These are phyloP conservation scores for Papilio dardanus DNA, from an alignment of 1,140 invertebrate genomes.

Conservation along the genomic window DNA sequence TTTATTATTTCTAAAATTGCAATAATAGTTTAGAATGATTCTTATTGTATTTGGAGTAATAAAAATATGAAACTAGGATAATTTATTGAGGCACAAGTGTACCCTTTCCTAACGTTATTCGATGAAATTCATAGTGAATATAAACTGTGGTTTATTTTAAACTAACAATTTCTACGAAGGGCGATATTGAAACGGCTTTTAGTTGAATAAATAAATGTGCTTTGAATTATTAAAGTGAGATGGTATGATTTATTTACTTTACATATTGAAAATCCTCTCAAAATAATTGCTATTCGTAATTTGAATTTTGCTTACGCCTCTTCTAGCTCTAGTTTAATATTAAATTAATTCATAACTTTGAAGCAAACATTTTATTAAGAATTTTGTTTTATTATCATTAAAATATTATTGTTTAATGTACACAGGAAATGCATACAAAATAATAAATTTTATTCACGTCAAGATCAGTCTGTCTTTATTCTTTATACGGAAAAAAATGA, in stretches of 20 bases:
- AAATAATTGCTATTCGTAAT: constrained; percentile 18
- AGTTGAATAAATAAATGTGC: constrained; percentile 26
- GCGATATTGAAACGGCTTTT: constrained; percentile 20
- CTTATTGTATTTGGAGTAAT: too few relatives aligned
- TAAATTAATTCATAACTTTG: not conserved
- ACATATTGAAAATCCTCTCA: constrained; percentile 14
- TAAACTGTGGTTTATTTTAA: constrained; percentile 13
- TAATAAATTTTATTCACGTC: not conserved
- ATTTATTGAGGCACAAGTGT: not conserved
- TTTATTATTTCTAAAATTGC: constrained; percentile 1
- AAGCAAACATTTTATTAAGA: not conserved
- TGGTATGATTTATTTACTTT: constrained; percentile 2
- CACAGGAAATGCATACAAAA: not conserved
- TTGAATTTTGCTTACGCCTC: not conserved
- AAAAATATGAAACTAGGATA: not conserved
- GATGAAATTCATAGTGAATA: constrained; percentile 15
- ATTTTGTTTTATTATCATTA: too few relatives aligned
- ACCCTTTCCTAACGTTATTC: not conserved
- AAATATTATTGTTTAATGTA: not conserved
- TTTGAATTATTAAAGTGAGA: not conserved
- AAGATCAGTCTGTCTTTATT: constrained; percentile 12
- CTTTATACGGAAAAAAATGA: constrained; percentile 49
- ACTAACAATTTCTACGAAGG: constrained; percentile 21
- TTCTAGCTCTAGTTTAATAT: not conserved
- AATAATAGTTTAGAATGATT: not conserved